Evolutionary conservation across 1,140 invertebrate species (phyloP).

Genomic region (Thaumetopoea pityocampa): DNA sequence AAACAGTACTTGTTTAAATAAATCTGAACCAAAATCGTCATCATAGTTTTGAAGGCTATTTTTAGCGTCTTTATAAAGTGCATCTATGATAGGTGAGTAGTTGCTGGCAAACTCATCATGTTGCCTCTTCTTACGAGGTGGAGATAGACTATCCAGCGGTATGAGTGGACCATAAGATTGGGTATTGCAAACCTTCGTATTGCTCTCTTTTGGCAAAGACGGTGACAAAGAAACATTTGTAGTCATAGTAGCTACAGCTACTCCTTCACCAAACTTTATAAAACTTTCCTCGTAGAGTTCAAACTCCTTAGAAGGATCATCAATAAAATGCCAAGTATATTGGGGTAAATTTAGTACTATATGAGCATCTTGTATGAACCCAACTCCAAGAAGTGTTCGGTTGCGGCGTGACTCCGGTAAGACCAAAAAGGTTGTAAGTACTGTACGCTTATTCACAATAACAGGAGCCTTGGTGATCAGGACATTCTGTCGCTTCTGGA

Average conservation of each 20-base stretch:
- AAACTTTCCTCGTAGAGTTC: slow-evolving; percentile 11
- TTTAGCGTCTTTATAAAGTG: not conserved
- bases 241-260: not conserved
- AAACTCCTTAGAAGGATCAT: not conserved
- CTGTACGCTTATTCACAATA: not conserved
- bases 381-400: slow-evolving; percentile 15
- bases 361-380: slow-evolving; percentile 14
- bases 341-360: slow-evolving; percentile 18
- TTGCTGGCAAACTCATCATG: not conserved
- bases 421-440: slow-evolving; percentile 11
- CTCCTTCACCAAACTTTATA: not conserved
- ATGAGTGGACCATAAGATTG: not conserved
- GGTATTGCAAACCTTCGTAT: not conserved
- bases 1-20: too few relatives aligned
- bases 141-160: not conserved
- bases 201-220: not conserved
- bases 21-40: too few relatives aligned
- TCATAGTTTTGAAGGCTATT: too few relatives aligned
- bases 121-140: slow-evolving; percentile 1
- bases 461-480: slow-evolving; percentile 1
- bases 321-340: slow-evolving; percentile 9
- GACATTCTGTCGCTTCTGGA: not conserved
- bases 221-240: not conserved
- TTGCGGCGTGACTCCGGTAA: slow-evolving; percentile 14
- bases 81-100: not conserved